Percentiles rank a stretch among this genome's conserved stretches.
Evolutionary conservation across 2,113 vertebrate genomes (phyloP).

Genomic region (Mormyrus lacerda): DNA sequence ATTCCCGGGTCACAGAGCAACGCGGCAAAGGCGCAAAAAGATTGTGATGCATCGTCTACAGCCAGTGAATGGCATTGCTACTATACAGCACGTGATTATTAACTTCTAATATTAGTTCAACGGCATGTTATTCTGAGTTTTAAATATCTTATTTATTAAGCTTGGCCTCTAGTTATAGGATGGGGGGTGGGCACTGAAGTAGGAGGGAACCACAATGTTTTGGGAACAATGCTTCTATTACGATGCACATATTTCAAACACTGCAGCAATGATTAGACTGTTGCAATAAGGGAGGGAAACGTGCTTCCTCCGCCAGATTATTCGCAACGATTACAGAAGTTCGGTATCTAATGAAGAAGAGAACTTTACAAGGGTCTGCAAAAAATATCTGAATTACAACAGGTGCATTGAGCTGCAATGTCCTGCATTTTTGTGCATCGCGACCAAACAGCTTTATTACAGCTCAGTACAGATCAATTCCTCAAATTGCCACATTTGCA

Average conservation of each 20-base stretch:
- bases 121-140: not conserved
- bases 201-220: not conserved
- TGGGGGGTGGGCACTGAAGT: not conserved
- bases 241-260: not conserved
- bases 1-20: not conserved
- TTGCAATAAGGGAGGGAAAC: not conserved
- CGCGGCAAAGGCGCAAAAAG: not conserved
- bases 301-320: not conserved
- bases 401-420: conserved; percentile 12
- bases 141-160: conserved; percentile 11
- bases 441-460: not conserved
- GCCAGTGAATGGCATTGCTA: not conserved
- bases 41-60: not conserved
- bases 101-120: not conserved
- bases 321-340: not conserved
- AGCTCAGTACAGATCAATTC: not conserved
- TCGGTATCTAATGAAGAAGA: not conserved
- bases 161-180: not conserved
- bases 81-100: not conserved
- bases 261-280: not conserved
- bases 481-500: not conserved
- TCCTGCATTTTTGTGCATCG: not conserved
- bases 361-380: not conserved
- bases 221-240: not conserved
- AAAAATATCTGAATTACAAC: not conserved